Percentiles rank a stretch among this genome's conserved stretches.
Conservation (phyloP, 2,888 invertebrate genomes). For the Onchidella celtica region DNA sequence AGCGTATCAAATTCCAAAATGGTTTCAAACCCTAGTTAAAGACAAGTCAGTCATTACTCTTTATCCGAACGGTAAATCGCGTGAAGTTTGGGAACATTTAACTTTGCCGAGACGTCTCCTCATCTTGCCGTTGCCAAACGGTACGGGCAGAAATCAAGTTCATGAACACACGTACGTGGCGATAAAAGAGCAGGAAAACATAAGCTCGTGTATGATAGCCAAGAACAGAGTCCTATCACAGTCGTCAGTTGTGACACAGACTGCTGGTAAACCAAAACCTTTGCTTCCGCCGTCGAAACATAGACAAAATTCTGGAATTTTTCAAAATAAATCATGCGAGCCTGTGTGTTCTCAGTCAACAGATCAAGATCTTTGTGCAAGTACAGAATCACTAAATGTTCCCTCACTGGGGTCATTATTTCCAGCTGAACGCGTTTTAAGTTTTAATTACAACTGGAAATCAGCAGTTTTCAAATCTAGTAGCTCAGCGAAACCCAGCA, state of each 20-base stretch:
- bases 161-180: not conserved
- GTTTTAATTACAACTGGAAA: not conserved
- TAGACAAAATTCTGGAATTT: not conserved
- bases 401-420: not conserved
- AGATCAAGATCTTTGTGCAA: not conserved
- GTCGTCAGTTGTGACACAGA: not conserved
- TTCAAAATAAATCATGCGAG: not conserved
- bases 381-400: not conserved
- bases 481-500: too few relatives aligned
- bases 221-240: not conserved
- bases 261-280: too few relatives aligned
- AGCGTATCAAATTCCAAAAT: not conserved
- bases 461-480: too few relatives aligned
- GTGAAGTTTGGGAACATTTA: not conserved
- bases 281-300: too few relatives aligned
- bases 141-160: not conserved
- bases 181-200: constrained; percentile 1
- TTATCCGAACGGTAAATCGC: not conserved
- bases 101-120: not conserved
- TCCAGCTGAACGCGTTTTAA: not conserved
- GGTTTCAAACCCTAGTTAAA: constrained; percentile 10
- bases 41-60: not conserved
- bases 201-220: not conserved
- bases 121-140: not conserved
- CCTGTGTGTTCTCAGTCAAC: not conserved